These are phyloP conservation scores for Bettongia penicillata DNA, from an alignment of 2,113 vertebrate genomes.

Conservation along the genomic window DNA sequence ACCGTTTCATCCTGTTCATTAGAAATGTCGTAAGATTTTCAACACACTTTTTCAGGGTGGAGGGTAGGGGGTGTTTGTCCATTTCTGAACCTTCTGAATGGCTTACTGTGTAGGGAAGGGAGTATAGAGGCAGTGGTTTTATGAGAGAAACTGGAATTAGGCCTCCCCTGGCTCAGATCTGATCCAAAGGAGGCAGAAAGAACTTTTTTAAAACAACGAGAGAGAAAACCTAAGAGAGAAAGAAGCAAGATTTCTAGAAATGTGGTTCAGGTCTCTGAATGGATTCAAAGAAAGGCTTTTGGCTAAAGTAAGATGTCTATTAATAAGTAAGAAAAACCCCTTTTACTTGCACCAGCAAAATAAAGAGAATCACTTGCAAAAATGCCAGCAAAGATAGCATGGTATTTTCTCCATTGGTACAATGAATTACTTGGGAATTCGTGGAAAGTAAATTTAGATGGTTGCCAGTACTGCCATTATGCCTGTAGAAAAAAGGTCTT, in stretches of 20 bases:
- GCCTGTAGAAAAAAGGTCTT: not conserved
- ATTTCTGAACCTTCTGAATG: not conserved
- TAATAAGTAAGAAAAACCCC: not conserved
- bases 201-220: not conserved
- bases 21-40: not conserved
- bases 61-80: not conserved
- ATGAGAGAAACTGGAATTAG: constrained; percentile 9
- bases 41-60: not conserved
- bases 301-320: not conserved
- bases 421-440: not conserved
- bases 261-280: not conserved
- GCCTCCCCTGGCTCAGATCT: not conserved
- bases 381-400: not conserved
- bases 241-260: not conserved
- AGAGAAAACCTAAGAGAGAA: not conserved
- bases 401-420: not conserved
- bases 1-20: not conserved
- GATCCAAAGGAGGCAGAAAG: not conserved
- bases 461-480: not conserved
- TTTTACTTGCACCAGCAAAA: not conserved
- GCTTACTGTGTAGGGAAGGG: not conserved
- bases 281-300: not conserved
- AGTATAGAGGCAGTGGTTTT: not conserved
- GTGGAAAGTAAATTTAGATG: not conserved
- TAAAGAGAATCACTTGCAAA: not conserved